Evolutionary conservation across 2,113 vertebrate species (phyloP).

Genomic region (Pelvicachromis taeniatus): DNA sequence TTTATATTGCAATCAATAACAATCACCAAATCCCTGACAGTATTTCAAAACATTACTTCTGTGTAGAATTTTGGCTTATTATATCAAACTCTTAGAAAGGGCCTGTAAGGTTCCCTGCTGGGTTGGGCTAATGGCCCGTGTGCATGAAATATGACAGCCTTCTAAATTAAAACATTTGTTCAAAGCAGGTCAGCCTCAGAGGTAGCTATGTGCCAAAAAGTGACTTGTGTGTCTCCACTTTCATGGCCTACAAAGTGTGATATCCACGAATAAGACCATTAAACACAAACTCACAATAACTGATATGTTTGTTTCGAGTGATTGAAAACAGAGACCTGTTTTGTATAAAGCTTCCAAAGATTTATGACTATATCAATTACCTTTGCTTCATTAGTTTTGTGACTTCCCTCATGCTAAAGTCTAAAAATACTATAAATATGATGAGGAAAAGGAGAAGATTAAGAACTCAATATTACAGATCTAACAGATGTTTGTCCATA

Average conservation of each 20-base stretch:
- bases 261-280: neutral
- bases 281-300: neutral
- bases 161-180: conserved; percentile 32
- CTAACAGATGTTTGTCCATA: neutral
- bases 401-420: neutral
- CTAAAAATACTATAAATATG: neutral
- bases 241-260: neutral
- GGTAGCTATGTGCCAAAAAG: neutral
- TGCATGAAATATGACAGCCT: conserved; percentile 24
- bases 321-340: neutral
- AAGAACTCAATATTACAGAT: neutral
- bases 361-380: neutral
- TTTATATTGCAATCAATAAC: neutral
- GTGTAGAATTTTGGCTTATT: neutral
- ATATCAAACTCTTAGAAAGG: neutral
- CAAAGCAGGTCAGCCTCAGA: conserved; percentile 12
- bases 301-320: neutral
- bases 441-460: neutral
- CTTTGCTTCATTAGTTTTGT: neutral
- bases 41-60: neutral
- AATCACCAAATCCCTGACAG: neutral
- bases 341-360: neutral
- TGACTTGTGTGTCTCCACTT: neutral
- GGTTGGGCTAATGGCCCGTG: neutral
- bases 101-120: neutral